Evolutionary conservation across 2,797 vertebrate genomes (phyloP), one percentile per base, ranked within the genome.

Genomic region (Acipenser ruthenus): DNA sequence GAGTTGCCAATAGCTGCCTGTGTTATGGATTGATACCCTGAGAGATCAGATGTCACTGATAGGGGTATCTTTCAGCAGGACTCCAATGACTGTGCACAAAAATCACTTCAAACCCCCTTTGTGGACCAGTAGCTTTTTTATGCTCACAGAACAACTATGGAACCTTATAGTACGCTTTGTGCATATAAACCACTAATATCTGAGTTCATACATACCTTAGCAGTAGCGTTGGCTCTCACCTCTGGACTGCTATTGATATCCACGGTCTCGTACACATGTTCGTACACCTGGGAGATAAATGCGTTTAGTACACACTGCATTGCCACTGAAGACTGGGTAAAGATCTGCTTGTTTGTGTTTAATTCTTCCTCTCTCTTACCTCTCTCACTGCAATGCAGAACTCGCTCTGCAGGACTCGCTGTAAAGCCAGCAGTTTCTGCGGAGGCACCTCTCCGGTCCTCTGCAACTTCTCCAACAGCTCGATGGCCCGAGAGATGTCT

Each of bases 191-290:
- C 8, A 66, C 2, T 11, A 13, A 18, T 50, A 63, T 47, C 62
- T 49, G 62, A 49, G 64, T 50, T 47, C 49, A 6, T 11, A 0
- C 65, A 55, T 90, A 99, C 97, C 96, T 99, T 99, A 49, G 97
- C 97, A 65, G 96, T 99, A 62, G 97, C 97, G 68, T 96, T 99
- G 73, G 97, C 97, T 85, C 96, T 85, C 71, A 99, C 95, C 83
- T 99, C 96, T 6, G 97, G 95, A 75, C 92, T 99, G 84, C 96
- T 98, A 82, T 95, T 98, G 83, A 99, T 99, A 76, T 99, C 97
- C 83, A 99, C 96, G 0, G 97, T 99, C 84, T 99, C 97, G 68
- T 99, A 99, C 1, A 99, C 97, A 1, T 99, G 97, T 71, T 99
- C 96, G 75, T 99, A 99, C 8, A 99, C 97, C 97, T 99, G 82